These are phyloP conservation scores for Sclerurus mexicanus DNA, from an alignment of 2,113 vertebrate species.

Conservation along the genomic window DNA sequence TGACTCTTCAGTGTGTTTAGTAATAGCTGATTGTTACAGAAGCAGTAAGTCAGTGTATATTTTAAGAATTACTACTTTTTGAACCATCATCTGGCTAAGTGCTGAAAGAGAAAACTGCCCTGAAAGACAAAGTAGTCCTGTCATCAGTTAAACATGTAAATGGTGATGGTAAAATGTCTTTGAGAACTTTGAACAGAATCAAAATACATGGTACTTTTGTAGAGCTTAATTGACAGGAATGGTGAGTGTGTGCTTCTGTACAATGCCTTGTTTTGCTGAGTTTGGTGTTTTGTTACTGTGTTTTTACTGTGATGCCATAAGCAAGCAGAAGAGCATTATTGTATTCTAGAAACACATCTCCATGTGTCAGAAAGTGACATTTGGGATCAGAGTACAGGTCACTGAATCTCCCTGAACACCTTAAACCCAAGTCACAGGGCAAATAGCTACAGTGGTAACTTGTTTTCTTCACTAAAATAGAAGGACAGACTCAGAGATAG, in stretches of 20 bases:
- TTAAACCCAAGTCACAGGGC: not conserved
- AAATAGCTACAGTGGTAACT: not conserved
- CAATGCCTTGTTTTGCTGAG: not conserved
- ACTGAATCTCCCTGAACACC: not conserved
- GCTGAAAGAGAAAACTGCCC: not conserved
- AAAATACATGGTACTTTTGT: not conserved
- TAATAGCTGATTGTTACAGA: not conserved
- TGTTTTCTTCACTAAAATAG: not conserved
- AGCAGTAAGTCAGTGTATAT: not conserved
- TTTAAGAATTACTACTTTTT: not conserved
- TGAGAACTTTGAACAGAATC: not conserved
- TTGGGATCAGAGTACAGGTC: not conserved
- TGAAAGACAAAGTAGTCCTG: not conserved
- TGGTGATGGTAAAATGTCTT: not conserved
- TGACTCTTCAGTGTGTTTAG: not conserved
- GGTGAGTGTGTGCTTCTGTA: not conserved
- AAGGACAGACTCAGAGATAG: not conserved
- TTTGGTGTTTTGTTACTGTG: not conserved
- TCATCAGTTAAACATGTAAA: not conserved
- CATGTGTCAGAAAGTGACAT: accelerated
- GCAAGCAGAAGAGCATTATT: not conserved
- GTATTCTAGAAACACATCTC: not conserved
- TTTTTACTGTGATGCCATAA: not conserved
- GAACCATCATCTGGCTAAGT: not conserved
- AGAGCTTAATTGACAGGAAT: not conserved